Evolutionary conservation across 2,888 invertebrate species (phyloP), one percentile per base, ranked within the genome.

Genomic region (Punctoribates punctum): DNA sequence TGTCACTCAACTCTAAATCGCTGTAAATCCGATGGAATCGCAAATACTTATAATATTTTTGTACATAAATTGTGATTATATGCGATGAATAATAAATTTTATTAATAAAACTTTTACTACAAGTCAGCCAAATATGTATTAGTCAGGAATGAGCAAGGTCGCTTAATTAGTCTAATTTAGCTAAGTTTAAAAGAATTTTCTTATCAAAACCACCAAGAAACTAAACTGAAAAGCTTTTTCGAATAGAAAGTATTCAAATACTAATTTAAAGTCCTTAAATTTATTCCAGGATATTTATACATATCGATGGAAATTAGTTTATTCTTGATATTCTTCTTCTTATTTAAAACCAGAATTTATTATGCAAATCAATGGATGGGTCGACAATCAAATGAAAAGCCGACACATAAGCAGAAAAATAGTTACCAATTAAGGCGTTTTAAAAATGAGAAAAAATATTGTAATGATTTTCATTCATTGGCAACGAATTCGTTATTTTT

Each of bases 301-400:
- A n/a, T n/a, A n/a, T n/a, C n/a, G n/a, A n/a, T n/a, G n/a, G n/a
- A n/a, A n/a, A n/a, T n/a, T n/a, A n/a, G 34, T 34, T 34, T 8
- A 34, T 34, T 8, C 3, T 8, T 34, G 34, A 5, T 34, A 34
- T 34, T 34, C 3, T 3, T 34, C 34, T 34, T 8, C 34, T 34
- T 8, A 34, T 34, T 8, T 5, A 8, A 34, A 5, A 34, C 34
- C 34, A 25, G 25, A 13, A 57, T 2, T 57, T 57, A 15, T 57
- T 57, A 57, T 57, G 57, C 57, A 57, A 57, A 57, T 57, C 57
- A 57, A 57, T 57, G 57, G 9, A 9, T 6, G 57, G 20, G 57
- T 25, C 25, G 25, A 57, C 57, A 11, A 57, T 57, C 57, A 57
- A 57, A 57, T 57, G 57, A 17, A 57, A 57, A 25, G 57, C 57